Base-by-base conservation (phyloP, 2,113 vertebrate genomes). In the Sakesphorus luctuosus region DNA sequence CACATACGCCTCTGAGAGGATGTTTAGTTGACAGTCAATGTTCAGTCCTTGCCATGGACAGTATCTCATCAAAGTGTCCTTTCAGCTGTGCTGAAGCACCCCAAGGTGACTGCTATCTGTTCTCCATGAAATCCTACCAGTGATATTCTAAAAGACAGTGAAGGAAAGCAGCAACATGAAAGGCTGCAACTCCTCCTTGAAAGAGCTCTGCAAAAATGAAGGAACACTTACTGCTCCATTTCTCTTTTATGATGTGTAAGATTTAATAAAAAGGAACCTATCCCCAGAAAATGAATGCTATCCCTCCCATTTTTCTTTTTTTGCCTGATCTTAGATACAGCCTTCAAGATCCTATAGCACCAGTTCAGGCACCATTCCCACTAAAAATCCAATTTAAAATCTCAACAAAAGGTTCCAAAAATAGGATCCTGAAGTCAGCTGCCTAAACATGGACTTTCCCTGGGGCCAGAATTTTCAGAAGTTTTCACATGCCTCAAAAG, bases 341-440 rank as follows among this genome's bases (percentile, higher is more conserved):
- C 20, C 33, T 72, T 89, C 56, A 63, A 84, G 76, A 86, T 69
- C 40, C 47, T 49, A 62, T 43, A 92, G 58, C 68, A 80, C 17
- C 35, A 66, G 49, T 21, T 52, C 6, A 8, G 76, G 79, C 86
- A 89, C 47, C 36, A 68, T 89, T 89, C 61, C 69, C 68, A 75
- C 58, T 93, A 78, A 84, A 95, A 93, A 84, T 65, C 58, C 72
- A 77, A 88, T 86, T 92, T 92, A 86, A 94, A 85, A 92, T 35
- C 92, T 84, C 83, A 90, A 18, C 43, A 63, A 88, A 81, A 81
- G 28, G 58, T 75, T 94, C 94, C 49, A 86, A 94, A 96, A 90
- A 95, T 90, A 94, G 95, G 84, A 61, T 47, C 77, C 73, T 82
- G 7, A 89, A 95, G 80, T 87, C 89, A 95, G 91, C 73, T 96